Evolutionary conservation across 64 coral and sea anemone genomes (phyloP).

Genomic region (Acropora yongei): DNA sequence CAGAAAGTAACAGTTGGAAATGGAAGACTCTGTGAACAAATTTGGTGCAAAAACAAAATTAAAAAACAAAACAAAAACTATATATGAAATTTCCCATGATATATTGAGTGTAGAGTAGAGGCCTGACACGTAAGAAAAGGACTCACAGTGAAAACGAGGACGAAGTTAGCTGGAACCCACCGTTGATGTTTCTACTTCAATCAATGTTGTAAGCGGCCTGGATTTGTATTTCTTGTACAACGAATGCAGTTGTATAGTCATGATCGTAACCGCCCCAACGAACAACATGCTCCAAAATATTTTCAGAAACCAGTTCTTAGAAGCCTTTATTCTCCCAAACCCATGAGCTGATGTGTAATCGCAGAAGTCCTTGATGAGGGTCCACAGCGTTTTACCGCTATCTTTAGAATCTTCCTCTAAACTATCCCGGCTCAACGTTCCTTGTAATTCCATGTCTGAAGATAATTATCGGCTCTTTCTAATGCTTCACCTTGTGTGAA

Average conservation of each 20-base stretch:
- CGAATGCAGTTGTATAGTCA: not conserved
- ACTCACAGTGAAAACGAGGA: too few relatives aligned
- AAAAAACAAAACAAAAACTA: not conserved
- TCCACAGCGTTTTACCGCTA: too few relatives aligned
- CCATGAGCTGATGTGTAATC: slow-evolving; percentile 27
- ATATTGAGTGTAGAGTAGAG: too few relatives aligned
- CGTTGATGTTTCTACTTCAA: not conserved
- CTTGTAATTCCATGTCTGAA: not conserved
- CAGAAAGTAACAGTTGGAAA: slow-evolving; percentile 68
- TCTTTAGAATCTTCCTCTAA: not conserved
- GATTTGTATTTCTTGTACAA: slow-evolving; percentile 4
- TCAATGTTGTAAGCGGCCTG: slow-evolving; percentile 11
- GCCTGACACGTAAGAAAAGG: too few relatives aligned
- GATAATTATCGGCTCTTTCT: not conserved
- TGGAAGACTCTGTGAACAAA: slow-evolving; percentile 47
- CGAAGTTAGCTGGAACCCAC: too few relatives aligned
- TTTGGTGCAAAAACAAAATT: too few relatives aligned
- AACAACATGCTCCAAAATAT: slow-evolving; percentile 10
- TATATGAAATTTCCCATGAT: too few relatives aligned
- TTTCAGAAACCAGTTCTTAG: not conserved
- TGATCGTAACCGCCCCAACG: not conserved
- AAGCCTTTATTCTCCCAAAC: not conserved
- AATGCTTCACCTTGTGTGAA: too few relatives aligned
- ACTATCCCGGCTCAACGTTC: too few relatives aligned
- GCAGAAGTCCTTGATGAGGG: not conserved